Conservation (phyloP, 2,113 vertebrate genomes). For the Sminthopsis crassicaudata region DNA sequence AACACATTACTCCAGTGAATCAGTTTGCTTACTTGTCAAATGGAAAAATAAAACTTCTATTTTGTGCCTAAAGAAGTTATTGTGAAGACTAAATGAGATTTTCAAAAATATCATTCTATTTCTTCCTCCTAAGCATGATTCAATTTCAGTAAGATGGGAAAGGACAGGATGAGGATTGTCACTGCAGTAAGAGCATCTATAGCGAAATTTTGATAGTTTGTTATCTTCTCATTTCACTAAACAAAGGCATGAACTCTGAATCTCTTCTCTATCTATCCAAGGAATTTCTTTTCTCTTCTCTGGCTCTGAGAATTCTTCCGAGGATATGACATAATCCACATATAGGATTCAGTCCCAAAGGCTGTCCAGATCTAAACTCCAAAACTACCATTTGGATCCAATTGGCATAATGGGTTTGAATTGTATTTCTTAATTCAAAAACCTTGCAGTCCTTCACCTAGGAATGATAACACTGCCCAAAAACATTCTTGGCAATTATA, state of each 20-base stretch:
- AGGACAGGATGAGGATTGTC: neutral
- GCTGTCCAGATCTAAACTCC: neutral
- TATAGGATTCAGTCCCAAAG: neutral
- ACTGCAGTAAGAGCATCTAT: neutral
- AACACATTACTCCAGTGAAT: neutral
- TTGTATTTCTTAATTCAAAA: neutral
- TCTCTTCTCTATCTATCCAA: neutral
- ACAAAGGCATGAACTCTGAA: neutral
- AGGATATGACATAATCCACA: neutral
- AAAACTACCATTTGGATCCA: neutral
- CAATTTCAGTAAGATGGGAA: neutral
- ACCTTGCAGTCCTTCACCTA: fast-evolving
- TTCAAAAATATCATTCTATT: neutral
- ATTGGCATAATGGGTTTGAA: neutral
- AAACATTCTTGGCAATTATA: neutral
- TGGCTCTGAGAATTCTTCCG: neutral
- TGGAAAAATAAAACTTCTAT: neutral
- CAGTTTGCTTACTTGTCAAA: neutral
- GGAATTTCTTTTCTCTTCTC: neutral
- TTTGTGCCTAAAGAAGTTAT: neutral
- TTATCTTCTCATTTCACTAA: neutral
- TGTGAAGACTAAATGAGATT: neutral
- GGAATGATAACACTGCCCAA: neutral
- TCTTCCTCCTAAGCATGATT: neutral
- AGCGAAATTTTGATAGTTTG: neutral